A percentile compares a stretch with the other conserved stretches of the same genome.
Evolutionary conservation across 2,797 vertebrate species (phyloP).

Genomic region (Melanotaenia parkinsoni): DNA sequence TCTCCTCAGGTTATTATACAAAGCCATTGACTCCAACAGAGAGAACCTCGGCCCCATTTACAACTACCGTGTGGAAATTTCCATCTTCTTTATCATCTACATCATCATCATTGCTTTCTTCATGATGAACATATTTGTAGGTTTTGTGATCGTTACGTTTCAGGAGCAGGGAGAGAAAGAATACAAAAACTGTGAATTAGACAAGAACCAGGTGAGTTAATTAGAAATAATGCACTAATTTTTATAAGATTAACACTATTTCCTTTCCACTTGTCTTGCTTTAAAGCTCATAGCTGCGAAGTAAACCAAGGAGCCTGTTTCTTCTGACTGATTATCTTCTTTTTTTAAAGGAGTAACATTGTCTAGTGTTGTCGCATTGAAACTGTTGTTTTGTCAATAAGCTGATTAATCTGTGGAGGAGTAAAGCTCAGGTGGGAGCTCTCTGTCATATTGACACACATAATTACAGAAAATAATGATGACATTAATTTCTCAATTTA

Average conservation of each 20-base stretch:
- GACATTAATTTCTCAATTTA: not conserved
- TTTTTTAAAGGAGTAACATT: too few species aligned
- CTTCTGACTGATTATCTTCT: too few species aligned
- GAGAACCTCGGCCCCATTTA: conserved; percentile 97
- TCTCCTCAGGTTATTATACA: conserved; percentile 90
- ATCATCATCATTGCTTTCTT: conserved; percentile 99
- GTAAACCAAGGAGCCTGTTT: too few species aligned
- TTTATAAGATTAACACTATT: too few species aligned
- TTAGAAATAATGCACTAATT: not conserved
- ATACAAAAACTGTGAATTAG: conserved; percentile 99
- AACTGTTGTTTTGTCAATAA: too few species aligned
- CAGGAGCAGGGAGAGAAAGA: conserved; percentile 99
- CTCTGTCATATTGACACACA: too few species aligned
- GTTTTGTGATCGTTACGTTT: conserved; percentile 99
- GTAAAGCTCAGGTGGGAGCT: too few species aligned
- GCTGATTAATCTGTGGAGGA: too few species aligned
- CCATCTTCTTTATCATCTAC: conserved; percentile 99
- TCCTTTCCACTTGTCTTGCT: too few species aligned
- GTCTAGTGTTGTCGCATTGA: too few species aligned
- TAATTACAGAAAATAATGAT: too few species aligned
- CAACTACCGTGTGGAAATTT: conserved; percentile 98
- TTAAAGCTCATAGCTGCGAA: too few species aligned
- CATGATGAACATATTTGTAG: conserved; percentile 99
- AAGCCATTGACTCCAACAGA: conserved; percentile 97
- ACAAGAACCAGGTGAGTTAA: conserved; percentile 97